These are phyloP conservation scores for Momotus momota DNA, from an alignment of 2,797 vertebrate species.

Conservation along the genomic window DNA sequence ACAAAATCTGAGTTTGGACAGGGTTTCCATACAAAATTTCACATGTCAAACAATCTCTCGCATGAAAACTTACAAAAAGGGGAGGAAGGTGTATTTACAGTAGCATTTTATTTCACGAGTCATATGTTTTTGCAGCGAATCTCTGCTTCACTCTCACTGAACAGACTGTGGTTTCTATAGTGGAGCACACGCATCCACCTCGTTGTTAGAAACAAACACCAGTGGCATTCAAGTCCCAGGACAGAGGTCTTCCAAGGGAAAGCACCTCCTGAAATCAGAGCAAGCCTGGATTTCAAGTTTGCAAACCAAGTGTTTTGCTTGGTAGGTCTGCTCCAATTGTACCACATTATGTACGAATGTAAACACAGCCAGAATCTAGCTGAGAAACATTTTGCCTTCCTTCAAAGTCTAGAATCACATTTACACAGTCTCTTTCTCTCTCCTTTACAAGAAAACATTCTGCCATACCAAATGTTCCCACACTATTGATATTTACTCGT, in stretches of 20 bases:
- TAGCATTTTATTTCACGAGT: background rate
- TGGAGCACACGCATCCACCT: background rate
- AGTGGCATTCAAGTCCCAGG: background rate
- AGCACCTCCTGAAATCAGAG: background rate
- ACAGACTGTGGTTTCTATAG: background rate
- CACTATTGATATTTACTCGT: constrained; percentile 3
- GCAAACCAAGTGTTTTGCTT: constrained; percentile 38
- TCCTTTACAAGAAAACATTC: constrained; percentile 58
- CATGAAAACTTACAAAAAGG: background rate
- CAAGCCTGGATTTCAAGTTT: background rate
- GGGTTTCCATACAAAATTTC: background rate
- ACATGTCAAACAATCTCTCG: background rate
- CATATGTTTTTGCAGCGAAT: background rate
- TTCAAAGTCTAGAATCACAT: constrained; percentile 37
- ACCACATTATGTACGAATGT: constrained; percentile 2
- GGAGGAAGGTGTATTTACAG: background rate
- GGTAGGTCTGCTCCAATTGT: constrained; percentile 24
- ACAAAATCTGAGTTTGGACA: background rate
- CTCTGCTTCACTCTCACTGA: background rate
- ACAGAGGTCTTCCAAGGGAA: background rate
- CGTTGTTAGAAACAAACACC: background rate
- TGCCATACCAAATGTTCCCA: constrained; percentile 64
- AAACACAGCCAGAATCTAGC: constrained; percentile 42
- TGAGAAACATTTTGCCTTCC: constrained; percentile 49
- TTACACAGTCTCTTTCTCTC: constrained; percentile 25